These are phyloP conservation scores for mouse (Mus musculus) DNA, from an alignment of 2,113 vertebrate genomes.

Conservation along the genomic window GRCm39 chr2:63706501-63707000, in stretches of 20 bases:
- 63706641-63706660: background rate
- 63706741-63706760: background rate
- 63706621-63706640: background rate
- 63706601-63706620: background rate
- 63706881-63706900: background rate
- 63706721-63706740: background rate
- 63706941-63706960: conserved; percentile 35
- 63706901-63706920: conserved; percentile 29
- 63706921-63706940: conserved; percentile 30
- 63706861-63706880: background rate
- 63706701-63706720: background rate
- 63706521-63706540: background rate
- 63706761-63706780: background rate
- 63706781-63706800: background rate
- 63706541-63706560: background rate
- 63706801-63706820: background rate
- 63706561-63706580: background rate
- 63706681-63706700: background rate
- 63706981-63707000: background rate
- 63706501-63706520: background rate
- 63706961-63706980: background rate
- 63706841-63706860: background rate
- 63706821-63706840: background rate
- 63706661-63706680: background rate
- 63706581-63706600: background rate